Base-by-base conservation (phyloP, 2,888 invertebrate genomes). In the Venusia cambrica region DNA sequence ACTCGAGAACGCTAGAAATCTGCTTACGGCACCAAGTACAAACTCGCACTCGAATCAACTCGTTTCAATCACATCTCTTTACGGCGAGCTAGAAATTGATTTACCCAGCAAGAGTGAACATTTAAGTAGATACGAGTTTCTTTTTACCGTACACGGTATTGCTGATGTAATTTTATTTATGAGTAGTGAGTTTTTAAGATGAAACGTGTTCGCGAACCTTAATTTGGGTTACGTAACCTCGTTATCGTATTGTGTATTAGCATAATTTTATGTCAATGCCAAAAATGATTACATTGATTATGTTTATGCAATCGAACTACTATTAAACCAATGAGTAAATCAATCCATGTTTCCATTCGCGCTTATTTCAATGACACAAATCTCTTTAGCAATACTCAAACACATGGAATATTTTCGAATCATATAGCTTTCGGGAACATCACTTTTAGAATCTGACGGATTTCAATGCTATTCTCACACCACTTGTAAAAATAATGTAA, bases 1-100 rank as follows among this genome's bases (percentile, higher is more conserved):
- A 37, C n/a, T 20, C 15, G 14, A 17, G 27, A 49, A 55, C 62
- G 56, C 57, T 55, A 57, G 63, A 57, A 62, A 64, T 54, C 57
- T 47, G 18, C 35, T 34, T 56, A 54, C 51, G 52, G 40, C 41
- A 54, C 55, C 54, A 59, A 56, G 60, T 64, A 57, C 57, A 67
- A 26, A 37, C 30, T 10, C 20, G 19, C 12, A 19, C 22, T 13
- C n/a, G n/a, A n/a, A 24, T 36, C 33, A 40, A 48, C 37, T 17
- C 34, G 39, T 33, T 42, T 35, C 12, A 40, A 31, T 17, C 45
- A 28, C 29, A 19, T 16, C 22, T 38, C 10, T 33, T 30, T 42
- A 30, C 24, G 21, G 26, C 25, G 29, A 30, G 34, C n/a, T n/a
- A n/a, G 31, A 38, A 42, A 43, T 31, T 31, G 28, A 40, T 35